Evolutionary conservation across 2,797 vertebrate genomes (phyloP), one percentile per base, ranked within the genome.

Genomic region (Oryzias dopingdopingensis): DNA sequence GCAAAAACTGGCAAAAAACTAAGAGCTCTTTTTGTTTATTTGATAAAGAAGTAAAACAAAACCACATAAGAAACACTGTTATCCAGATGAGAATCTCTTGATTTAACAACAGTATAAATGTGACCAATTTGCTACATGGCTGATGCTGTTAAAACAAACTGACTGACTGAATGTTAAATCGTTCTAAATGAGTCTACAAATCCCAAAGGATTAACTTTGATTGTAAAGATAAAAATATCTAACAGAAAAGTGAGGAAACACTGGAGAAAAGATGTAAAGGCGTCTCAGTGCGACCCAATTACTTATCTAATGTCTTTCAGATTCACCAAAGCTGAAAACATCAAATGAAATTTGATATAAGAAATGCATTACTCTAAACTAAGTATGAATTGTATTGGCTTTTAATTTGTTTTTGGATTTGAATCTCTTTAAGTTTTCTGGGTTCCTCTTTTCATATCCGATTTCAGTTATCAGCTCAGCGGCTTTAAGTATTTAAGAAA

Each of bases 141-240:
- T 50, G 32, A 72, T 53, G 46, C 22, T 47, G 41, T 64, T 59
- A 70, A 64, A 47, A 59, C 47, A 76, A 72, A 77, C 68, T 52
- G 68, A 49, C 41, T 32, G 32, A 37, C 32, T 32, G 18, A n/a
- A 74, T 69, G 61, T 85, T 86, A 88, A 84, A 65, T 70, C 67
- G 56, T 65, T 81, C 65, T 86, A 88, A 89, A 82, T 87, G 64
- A 88, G 76, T 77, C 55, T 52, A 53, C 57, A 49, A 79, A 76
- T 90, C 89, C 87, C 88, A 26, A 67, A 81, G 84, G 88, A 76
- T 77, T 72, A 71, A 37, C 73, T 74, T 70, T 81, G 76, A 86
- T 87, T 77, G 76, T 79, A 71, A 70, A 73, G 53, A 56, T 87
- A 89, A 87, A 88, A 85, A 87, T 90, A 88, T 72, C 70, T 62